Conservation (phyloP, 1,140 invertebrate species). For the Trichomalopsis sarcophagae region DNA sequence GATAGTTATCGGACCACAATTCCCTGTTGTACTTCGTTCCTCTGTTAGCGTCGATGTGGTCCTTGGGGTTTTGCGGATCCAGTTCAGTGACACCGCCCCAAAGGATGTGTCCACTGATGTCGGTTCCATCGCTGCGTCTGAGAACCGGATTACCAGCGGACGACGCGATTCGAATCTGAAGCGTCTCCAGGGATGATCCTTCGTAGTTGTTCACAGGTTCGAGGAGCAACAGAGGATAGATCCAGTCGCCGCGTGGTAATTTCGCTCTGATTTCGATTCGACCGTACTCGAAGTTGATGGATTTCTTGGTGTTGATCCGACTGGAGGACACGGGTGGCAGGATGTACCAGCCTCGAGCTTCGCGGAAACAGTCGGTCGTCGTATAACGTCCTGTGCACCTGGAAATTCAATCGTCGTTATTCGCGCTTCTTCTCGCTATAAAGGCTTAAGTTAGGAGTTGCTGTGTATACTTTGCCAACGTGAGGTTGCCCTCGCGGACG, state of each 20-base stretch:
- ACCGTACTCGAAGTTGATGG: slow-evolving; percentile 78
- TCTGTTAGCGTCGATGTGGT: slow-evolving; percentile 42
- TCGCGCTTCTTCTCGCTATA: no score
- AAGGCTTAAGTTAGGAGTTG: not conserved
- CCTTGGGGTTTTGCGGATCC: not conserved
- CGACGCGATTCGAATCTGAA: slow-evolving; percentile 62
- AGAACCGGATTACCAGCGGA: slow-evolving; percentile 63
- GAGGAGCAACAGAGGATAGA: slow-evolving; percentile 75
- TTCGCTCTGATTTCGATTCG: slow-evolving; percentile 80
- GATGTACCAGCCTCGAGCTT: slow-evolving; percentile 74
- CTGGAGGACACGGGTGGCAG: slow-evolving; percentile 82
- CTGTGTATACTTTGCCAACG: slow-evolving; percentile 69
- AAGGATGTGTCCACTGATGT: slow-evolving; percentile 63
- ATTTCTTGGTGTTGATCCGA: slow-evolving; percentile 78
- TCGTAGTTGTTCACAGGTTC: slow-evolving; percentile 47
- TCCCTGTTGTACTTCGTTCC: slow-evolving; percentile 50
- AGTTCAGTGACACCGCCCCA: slow-evolving; percentile 56
- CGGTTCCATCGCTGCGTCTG: slow-evolving; percentile 34
- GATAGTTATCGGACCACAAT: slow-evolving; percentile 79
- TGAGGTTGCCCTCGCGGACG: slow-evolving; percentile 73
- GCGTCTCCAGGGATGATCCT: not conserved
- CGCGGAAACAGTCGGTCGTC: slow-evolving; percentile 72
- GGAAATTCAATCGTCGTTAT: not conserved
- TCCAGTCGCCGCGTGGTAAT: slow-evolving; percentile 81
- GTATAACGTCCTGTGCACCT: slow-evolving; percentile 77